Evolutionary conservation across 2,888 invertebrate genomes (phyloP).

Genomic region (Petrolisthes cinctipes): DNA sequence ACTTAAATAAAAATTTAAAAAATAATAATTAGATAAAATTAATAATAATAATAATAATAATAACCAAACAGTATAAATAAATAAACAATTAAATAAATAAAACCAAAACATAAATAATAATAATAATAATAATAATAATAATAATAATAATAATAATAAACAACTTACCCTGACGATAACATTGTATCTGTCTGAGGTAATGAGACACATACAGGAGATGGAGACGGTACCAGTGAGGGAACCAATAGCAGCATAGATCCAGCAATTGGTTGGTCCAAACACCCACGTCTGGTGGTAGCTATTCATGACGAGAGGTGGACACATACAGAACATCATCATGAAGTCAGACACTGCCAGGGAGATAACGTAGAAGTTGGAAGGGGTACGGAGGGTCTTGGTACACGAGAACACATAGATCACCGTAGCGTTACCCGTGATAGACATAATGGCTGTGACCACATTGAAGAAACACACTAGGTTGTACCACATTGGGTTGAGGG

Average conservation of each 20-base stretch:
- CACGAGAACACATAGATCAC: constrained; percentile 66
- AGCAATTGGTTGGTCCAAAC: constrained; percentile 75
- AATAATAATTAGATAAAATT: too few species aligned
- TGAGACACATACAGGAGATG: constrained; percentile 92
- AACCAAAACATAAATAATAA: not conserved
- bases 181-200: constrained; percentile 81
- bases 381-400: constrained; percentile 64
- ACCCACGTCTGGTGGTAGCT: constrained; percentile 43
- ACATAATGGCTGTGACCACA: constrained; percentile 55
- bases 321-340: constrained; percentile 80
- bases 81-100: too few species aligned
- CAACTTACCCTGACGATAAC: constrained; percentile 72
- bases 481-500: constrained; percentile 68
- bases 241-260: constrained; percentile 87
- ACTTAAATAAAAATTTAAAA: too few species aligned
- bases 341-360: constrained; percentile 93
- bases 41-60: too few species aligned
- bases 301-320: constrained; percentile 41
- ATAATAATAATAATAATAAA: not conserved
- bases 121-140: not conserved
- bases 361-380: constrained; percentile 87
- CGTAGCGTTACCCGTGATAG: constrained; percentile 66
- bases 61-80: too few species aligned
- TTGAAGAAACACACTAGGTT: constrained; percentile 66
- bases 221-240: constrained; percentile 91